Percentiles rank a stretch among this genome's conserved stretches.
phyloP scores from a whole-genome alignment of 2,888 invertebrate species.

The Unio pictorum region DNA sequence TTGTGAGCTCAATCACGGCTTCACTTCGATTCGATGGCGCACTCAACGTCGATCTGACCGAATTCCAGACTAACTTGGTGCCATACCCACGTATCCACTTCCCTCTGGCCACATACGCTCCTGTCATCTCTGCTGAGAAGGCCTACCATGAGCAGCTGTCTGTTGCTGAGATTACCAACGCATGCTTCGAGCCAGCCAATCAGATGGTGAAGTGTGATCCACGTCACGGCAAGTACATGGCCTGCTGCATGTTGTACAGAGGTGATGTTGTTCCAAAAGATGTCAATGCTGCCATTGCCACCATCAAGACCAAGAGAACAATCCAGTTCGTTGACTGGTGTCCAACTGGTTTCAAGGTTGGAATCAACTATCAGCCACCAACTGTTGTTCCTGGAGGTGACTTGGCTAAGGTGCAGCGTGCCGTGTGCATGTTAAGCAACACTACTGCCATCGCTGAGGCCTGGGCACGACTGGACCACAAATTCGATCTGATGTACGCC shows the following conservation, averaged over 20 bases:
- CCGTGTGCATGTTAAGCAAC: conserved; percentile 73
- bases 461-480: conserved; percentile 71
- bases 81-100: conserved; percentile 81
- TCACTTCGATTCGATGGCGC: conserved; percentile 73
- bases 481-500: conserved; percentile 65
- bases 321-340: conserved; percentile 43
- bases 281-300: conserved; percentile 65
- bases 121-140: conserved; percentile 93
- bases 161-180: conserved; percentile 62
- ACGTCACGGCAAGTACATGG: conserved; percentile 73
- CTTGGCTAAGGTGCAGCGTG: conserved; percentile 75
- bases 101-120: conserved; percentile 87
- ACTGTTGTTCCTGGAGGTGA: conserved; percentile 79
- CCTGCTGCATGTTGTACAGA: conserved; percentile 70
- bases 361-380: conserved; percentile 30
- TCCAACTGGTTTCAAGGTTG: conserved; percentile 32
- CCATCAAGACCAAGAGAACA: conserved; percentile 48
- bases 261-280: conserved; percentile 70
- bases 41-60: conserved; percentile 72
- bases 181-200: conserved; percentile 62
- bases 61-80: conserved; percentile 72
- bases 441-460: conserved; percentile 74
- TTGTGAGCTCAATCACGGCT: conserved; percentile 73
- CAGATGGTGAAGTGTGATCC: conserved; percentile 70
- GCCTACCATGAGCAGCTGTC: conserved; percentile 88